phyloP scores from a whole-genome alignment of 2,888 invertebrate genomes.

The Hypercompe scribonia region DNA sequence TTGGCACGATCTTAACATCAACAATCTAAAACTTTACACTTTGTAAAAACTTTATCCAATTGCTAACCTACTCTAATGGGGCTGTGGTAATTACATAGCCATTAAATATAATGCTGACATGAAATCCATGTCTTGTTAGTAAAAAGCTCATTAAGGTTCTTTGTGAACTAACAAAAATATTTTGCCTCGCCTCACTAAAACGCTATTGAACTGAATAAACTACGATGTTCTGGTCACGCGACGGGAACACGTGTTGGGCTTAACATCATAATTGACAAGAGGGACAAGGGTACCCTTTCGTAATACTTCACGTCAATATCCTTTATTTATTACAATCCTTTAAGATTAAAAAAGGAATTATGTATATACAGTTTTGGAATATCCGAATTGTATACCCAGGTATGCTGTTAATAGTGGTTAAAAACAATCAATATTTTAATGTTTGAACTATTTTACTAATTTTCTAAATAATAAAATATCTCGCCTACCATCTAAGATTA shows the following conservation, averaged over 20 bases:
- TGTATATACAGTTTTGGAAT: neutral
- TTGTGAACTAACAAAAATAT: slow-evolving; percentile 28
- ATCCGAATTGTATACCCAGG: no score
- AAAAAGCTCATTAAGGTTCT: neutral
- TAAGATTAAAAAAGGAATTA: neutral
- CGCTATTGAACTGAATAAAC: slow-evolving; percentile 37
- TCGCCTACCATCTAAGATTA: no score
- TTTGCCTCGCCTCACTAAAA: slow-evolving; percentile 26
- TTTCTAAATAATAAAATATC: no score
- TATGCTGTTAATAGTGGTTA: no score
- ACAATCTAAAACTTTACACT: neutral
- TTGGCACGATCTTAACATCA: neutral
- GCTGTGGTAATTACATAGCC: neutral
- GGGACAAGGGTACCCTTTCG: neutral
- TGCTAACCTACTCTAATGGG: neutral
- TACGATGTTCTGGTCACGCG: slow-evolving; percentile 37
- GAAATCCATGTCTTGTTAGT: neutral
- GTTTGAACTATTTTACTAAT: no score
- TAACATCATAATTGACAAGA: slow-evolving; percentile 39
- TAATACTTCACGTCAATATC: neutral
- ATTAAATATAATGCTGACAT: neutral
- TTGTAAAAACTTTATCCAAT: neutral
- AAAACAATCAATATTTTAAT: no score
- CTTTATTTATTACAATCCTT: neutral
- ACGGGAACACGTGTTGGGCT: slow-evolving; percentile 30